Evolutionary conservation across 2,888 invertebrate species (phyloP).

Genomic region (Aspidiotus destructor): DNA sequence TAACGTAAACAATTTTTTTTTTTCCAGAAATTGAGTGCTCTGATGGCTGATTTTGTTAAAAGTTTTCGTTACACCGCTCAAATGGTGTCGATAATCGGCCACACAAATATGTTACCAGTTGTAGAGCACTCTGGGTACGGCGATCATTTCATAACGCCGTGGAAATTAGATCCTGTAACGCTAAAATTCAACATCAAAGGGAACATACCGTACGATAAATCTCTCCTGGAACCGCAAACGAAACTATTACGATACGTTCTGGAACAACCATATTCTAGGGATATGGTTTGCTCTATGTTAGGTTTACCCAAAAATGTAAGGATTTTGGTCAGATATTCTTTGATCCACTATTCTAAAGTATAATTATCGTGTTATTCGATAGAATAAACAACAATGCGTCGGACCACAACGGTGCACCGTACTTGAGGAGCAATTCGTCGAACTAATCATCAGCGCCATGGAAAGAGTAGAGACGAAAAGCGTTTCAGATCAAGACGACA

Average conservation of each 20-base stretch:
- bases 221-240: conserved; percentile 79
- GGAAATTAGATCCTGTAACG: conserved; percentile 83
- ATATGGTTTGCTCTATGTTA: conserved; percentile 92
- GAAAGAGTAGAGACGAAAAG: conserved; percentile 65
- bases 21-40: conserved; percentile 67
- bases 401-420: conserved; percentile 54
- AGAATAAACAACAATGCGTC: conserved; percentile 74
- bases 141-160: conserved; percentile 80
- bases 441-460: conserved; percentile 82
- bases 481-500: conserved; percentile 34
- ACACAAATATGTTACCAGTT: conserved; percentile 83
- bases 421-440: conserved; percentile 85
- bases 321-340: conserved; percentile 18
- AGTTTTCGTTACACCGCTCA: conserved; percentile 89
- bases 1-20: conserved; percentile 23
- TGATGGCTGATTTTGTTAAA: conserved; percentile 80
- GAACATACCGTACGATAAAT: conserved; percentile 75
- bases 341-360: neutral
- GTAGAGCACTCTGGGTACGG: conserved; percentile 88
- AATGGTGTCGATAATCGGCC: conserved; percentile 88
- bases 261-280: conserved; percentile 89
- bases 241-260: conserved; percentile 77
- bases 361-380: conserved; percentile 35
- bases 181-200: conserved; percentile 59
- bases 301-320: conserved; percentile 79